Evolutionary conservation across 2,888 invertebrate genomes (phyloP).

Genomic region (Boloria euphrosyne): DNA sequence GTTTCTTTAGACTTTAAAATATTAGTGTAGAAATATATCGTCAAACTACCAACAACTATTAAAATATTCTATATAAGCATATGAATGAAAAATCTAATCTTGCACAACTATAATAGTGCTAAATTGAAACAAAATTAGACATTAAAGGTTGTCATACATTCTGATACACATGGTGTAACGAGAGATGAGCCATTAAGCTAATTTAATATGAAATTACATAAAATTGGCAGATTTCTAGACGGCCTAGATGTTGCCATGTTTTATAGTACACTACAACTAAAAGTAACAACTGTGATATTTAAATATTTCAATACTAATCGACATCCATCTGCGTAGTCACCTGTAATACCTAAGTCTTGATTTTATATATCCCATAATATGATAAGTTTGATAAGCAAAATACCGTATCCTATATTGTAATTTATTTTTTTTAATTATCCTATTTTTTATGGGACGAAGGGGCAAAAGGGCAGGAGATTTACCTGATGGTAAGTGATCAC

Average conservation of each 20-base stretch:
- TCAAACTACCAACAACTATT: too few species aligned
- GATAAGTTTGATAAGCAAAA: too few species aligned
- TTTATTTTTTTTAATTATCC: too few species aligned
- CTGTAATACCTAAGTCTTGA: too few species aligned
- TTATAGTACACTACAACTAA: background rate
- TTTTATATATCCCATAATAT: too few species aligned
- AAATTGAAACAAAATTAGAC: conserved; percentile 18
- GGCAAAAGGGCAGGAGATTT: too few species aligned
- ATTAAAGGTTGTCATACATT: conserved; percentile 21
- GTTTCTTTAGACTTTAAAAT: too few species aligned
- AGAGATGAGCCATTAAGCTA: conserved; percentile 22
- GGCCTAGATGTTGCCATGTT: conserved; percentile 20
- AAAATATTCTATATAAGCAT: background rate
- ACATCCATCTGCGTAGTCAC: too few species aligned
- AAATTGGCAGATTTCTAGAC: conserved; percentile 30
- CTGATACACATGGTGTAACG: conserved; percentile 24
- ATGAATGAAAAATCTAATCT: background rate
- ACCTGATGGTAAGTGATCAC: too few species aligned
- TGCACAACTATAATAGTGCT: background rate
- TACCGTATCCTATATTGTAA: too few species aligned
- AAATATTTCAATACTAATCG: background rate
- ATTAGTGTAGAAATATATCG: too few species aligned
- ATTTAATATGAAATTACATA: conserved; percentile 18
- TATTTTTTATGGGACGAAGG: too few species aligned
- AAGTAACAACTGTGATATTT: background rate